Conservation (phyloP, 2,888 invertebrate species). For the Sturmia bella region DNA sequence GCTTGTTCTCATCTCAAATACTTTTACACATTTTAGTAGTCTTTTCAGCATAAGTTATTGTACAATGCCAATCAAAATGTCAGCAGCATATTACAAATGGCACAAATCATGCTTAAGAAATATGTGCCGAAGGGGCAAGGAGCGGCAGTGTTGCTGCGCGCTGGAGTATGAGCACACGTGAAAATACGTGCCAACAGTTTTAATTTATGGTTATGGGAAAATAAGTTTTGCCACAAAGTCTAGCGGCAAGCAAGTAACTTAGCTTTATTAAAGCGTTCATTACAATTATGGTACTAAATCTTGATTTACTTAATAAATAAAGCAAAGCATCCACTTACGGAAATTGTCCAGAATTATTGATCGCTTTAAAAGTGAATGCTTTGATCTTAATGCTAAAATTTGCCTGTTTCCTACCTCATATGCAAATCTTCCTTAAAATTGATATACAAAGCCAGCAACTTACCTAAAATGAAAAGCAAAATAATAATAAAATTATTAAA, state of each 20-base stretch:
- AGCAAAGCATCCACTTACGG: neutral
- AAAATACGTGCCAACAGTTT: neutral
- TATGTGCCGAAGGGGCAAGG: no score
- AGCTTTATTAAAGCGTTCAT: neutral
- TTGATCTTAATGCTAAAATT: conserved; percentile 1
- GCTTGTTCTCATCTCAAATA: neutral
- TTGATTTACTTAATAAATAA: neutral
- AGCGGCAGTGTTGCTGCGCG: neutral
- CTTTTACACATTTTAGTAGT: neutral
- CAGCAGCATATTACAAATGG: conserved; percentile 43
- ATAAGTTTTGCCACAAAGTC: neutral
- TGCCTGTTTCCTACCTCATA: conserved; percentile 42
- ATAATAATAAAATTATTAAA: conserved; percentile 27
- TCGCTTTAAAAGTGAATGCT: neutral
- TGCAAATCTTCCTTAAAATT: conserved; percentile 28
- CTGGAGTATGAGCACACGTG: neutral
- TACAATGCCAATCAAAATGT: conserved; percentile 59
- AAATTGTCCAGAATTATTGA: neutral
- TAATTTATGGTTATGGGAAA: conserved; percentile 17
- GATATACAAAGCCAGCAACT: conserved; percentile 17
- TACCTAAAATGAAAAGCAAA: conserved; percentile 46
- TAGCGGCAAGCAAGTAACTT: neutral
- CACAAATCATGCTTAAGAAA: conserved; percentile 12
- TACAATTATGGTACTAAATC: neutral
- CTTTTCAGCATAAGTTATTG: conserved; percentile 32